Evolutionary conservation across 1,140 invertebrate genomes (phyloP).

Genomic region (Drosophila jambulina): DNA sequence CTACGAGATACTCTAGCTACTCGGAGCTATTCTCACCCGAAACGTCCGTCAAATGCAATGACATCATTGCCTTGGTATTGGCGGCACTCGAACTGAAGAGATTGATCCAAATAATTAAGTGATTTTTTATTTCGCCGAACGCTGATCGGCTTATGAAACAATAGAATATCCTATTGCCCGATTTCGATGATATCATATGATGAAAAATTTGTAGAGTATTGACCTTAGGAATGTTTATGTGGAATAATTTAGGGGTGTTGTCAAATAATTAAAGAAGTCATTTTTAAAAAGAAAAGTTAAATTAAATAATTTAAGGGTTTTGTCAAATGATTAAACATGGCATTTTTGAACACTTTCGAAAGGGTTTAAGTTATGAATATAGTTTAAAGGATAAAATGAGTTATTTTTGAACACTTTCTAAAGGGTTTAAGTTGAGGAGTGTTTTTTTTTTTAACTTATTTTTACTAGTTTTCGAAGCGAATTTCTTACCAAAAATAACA

Average conservation of each 20-base stretch:
- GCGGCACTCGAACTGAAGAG: slow-evolving; percentile 43
- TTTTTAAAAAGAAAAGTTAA: too few species aligned
- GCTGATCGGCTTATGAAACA: slow-evolving; percentile 48
- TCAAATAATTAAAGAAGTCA: too few species aligned
- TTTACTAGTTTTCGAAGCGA: not conserved
- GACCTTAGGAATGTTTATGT: slow-evolving; percentile 8
- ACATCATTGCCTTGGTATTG: slow-evolving; percentile 45
- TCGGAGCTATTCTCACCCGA: slow-evolving; percentile 17
- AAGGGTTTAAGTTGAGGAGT: too few species aligned
- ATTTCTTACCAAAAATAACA: not conserved
- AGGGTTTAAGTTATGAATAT: too few species aligned
- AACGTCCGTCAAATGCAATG: slow-evolving; percentile 51
- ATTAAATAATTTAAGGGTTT: too few species aligned
- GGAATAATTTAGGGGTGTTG: not conserved
- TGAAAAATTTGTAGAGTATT: slow-evolving; percentile 17
- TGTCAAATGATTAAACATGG: too few species aligned
- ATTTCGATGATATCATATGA: slow-evolving; percentile 35
- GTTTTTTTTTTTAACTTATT: not conserved
- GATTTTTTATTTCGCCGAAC: slow-evolving; percentile 34
- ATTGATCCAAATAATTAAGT: slow-evolving; percentile 54
- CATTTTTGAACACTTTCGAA: too few species aligned
- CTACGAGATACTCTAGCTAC: slow-evolving; percentile 34
- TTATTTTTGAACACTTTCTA: not conserved
- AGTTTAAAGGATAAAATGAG: not conserved
- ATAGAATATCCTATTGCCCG: slow-evolving; percentile 37